A percentile compares a stretch with the other conserved stretches of the same genome.
Evolutionary conservation across 2,797 vertebrate species (phyloP).

Genomic region (Pteronotus mesoamericanus): DNA sequence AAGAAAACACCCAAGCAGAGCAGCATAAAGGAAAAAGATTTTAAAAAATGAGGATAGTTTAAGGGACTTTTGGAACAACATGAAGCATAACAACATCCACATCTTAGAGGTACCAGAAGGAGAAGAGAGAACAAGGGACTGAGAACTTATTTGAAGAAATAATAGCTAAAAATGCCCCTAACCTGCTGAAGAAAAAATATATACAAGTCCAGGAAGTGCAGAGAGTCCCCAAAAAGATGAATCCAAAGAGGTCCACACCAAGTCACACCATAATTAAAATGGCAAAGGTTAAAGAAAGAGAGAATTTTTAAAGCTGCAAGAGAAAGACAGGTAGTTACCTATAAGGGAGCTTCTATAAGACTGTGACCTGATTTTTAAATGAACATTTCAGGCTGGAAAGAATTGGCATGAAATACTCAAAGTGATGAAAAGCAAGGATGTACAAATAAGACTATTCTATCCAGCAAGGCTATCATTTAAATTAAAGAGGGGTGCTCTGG

Average conservation of each 20-base stretch:
- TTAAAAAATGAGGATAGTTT: neutral
- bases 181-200: neutral
- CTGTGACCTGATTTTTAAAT: neutral
- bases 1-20: neutral
- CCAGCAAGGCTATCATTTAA: too few species aligned
- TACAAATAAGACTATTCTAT: too few species aligned
- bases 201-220: neutral
- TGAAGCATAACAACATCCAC: neutral
- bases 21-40: neutral
- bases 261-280: neutral
- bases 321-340: neutral
- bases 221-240: neutral
- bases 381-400: too few species aligned
- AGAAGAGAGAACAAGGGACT: neutral
- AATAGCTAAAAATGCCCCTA: neutral
- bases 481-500: too few species aligned
- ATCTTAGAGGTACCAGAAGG: neutral
- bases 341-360: neutral
- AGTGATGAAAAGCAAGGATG: too few species aligned
- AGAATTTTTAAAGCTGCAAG: neutral
- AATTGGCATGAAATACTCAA: too few species aligned
- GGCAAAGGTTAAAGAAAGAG: neutral
- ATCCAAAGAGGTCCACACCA: neutral
- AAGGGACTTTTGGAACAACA: neutral
- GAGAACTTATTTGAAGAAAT: neutral